Conservation (phyloP, 2,113 vertebrate genomes). For the Panthera tigris region DNA sequence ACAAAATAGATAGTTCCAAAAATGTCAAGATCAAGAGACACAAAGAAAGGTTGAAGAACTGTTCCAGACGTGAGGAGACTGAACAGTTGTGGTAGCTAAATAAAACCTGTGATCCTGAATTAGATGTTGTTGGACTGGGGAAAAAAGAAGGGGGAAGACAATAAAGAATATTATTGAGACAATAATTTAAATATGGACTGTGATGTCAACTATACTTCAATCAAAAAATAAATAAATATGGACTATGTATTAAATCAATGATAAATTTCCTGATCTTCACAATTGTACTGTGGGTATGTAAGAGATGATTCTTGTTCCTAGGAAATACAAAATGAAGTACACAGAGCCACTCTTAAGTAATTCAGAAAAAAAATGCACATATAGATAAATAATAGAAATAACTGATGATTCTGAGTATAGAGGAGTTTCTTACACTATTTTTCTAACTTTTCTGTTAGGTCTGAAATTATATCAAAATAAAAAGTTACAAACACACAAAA, state of each 20-base stretch:
- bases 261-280: constrained; percentile 14
- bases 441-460: constrained; percentile 8
- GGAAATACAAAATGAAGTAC: not conserved
- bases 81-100: not conserved
- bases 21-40: not conserved
- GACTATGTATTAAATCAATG: not conserved
- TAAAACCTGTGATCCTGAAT: not conserved
- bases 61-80: not conserved
- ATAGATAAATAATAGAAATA: constrained; percentile 1
- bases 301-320: not conserved
- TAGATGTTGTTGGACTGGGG: not conserved
- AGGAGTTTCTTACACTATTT: constrained; percentile 3
- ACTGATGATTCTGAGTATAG: not conserved
- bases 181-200: constrained; percentile 14
- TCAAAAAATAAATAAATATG: not conserved
- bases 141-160: not conserved
- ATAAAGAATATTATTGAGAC: not conserved
- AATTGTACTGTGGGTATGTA: not conserved
- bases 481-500: not conserved
- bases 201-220: not conserved
- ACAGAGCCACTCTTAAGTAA: not conserved
- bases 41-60: not conserved
- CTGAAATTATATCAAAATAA: constrained; percentile 44
- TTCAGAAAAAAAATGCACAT: not conserved
- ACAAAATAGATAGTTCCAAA: constrained; percentile 21